A percentile compares a stretch with the other conserved stretches of the same genome.
These are phyloP conservation scores for Drosophila subobscura DNA, from an alignment of 1,140 invertebrate species.

Conservation along the genomic window DNA sequence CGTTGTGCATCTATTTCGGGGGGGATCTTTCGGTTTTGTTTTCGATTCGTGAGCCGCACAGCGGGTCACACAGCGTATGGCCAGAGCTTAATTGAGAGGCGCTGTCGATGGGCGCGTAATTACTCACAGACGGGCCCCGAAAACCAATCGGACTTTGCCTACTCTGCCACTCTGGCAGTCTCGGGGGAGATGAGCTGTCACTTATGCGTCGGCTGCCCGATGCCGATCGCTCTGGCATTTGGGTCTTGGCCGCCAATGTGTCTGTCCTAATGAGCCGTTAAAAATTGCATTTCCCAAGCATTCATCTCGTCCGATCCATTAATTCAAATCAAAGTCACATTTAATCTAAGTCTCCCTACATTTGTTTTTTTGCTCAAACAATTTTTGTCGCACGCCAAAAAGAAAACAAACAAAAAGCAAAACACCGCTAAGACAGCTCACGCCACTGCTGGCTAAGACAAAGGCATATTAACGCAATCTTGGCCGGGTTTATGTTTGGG, in stretches of 20 bases:
- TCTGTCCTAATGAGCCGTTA: slow-evolving; percentile 53
- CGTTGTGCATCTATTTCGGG: slow-evolving; percentile 41
- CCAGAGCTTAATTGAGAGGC: slow-evolving; percentile 62
- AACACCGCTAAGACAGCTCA: slow-evolving; percentile 27
- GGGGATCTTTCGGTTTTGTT: slow-evolving; percentile 5
- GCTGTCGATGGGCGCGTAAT: slow-evolving; percentile 61
- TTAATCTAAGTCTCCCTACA: slow-evolving; percentile 49
- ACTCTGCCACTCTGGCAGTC: slow-evolving; percentile 5
- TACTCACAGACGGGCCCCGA: slow-evolving; percentile 45
- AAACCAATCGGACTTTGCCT: slow-evolving; percentile 20
- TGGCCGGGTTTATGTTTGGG: slow-evolving; percentile 14
- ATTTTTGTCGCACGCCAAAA: slow-evolving; percentile 62
- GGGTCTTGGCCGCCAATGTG: slow-evolving; percentile 61
- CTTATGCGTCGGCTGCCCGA: slow-evolving; percentile 10
- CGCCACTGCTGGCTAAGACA: slow-evolving; percentile 58
- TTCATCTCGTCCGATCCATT: slow-evolving; percentile 42
- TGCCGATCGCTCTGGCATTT: slow-evolving; percentile 38
- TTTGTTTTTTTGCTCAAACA: background rate
- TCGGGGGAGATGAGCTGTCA: slow-evolving; percentile 30
- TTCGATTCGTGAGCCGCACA: slow-evolving; percentile 43
- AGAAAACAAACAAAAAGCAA: slow-evolving; percentile 12
- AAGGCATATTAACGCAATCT: slow-evolving; percentile 69
- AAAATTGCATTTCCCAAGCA: slow-evolving; percentile 60
- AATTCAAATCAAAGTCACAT: slow-evolving; percentile 67
- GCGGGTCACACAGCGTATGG: slow-evolving; percentile 20